Conservation (phyloP, 2,113 vertebrate species). For the Plestiodon gilberti region DNA sequence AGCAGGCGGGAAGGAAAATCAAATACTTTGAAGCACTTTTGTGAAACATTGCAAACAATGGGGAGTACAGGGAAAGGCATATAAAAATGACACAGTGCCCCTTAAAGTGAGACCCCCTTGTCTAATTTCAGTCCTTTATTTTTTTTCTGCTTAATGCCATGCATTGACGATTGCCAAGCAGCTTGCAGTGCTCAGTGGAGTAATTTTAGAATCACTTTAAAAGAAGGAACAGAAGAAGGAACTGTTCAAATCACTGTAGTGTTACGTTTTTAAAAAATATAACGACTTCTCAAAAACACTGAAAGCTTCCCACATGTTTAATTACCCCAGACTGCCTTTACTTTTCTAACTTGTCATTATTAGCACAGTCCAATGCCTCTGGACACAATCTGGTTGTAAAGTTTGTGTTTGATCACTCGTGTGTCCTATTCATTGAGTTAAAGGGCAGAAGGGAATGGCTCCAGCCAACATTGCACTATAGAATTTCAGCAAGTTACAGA, state of each 20-base stretch:
- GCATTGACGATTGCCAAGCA: conserved; percentile 60
- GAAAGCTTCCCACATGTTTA: conserved; percentile 59
- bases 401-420: conserved; percentile 22
- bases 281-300: conserved; percentile 56
- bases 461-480: conserved; percentile 6
- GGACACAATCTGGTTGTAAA: conserved; percentile 43
- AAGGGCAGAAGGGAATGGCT: conserved; percentile 26
- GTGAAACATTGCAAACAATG: conserved; percentile 46
- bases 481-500: conserved; percentile 1
- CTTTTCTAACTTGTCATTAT: conserved; percentile 41
- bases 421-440: conserved; percentile 30
- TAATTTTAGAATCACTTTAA: conserved; percentile 60
- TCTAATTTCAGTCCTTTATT: conserved; percentile 62
- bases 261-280: conserved; percentile 61
- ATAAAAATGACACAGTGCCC: conserved; percentile 46
- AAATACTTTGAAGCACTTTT: conserved; percentile 40
- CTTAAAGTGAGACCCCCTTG: conserved; percentile 42
- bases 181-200: conserved; percentile 62
- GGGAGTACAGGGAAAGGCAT: conserved; percentile 27
- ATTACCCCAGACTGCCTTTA: conserved; percentile 52
- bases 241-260: conserved; percentile 60
- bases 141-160: conserved; percentile 55
- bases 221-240: conserved; percentile 68
- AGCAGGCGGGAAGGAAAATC: conserved; percentile 40
- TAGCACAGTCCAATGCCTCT: conserved; percentile 12